Conservation (phyloP, 2,113 vertebrate genomes). For the Ammodytes dubius region DNA sequence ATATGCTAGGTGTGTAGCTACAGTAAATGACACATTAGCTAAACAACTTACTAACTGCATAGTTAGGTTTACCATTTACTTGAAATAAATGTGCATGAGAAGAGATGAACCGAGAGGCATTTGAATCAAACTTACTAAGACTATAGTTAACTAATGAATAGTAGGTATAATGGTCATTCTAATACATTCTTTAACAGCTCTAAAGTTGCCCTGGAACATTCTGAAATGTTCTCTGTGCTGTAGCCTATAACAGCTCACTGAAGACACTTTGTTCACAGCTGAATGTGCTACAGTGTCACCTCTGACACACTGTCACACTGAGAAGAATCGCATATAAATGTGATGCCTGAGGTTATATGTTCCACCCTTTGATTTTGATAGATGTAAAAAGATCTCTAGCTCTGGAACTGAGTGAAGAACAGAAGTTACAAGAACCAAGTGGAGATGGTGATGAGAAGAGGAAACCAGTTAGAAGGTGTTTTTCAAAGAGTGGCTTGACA, state of each 20-base stretch:
- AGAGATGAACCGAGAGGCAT: not conserved
- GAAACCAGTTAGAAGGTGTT: not conserved
- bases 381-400: not conserved
- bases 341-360: not conserved
- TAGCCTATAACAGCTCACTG: not conserved
- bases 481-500: slow-evolving; percentile 5
- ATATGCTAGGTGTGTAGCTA: not conserved
- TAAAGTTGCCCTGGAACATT: not conserved
- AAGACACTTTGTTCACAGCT: slow-evolving; percentile 31
- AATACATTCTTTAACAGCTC: not conserved
- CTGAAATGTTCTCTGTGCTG: not conserved
- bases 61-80: not conserved
- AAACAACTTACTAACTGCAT: too few species aligned
- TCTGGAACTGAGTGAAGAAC: not conserved
- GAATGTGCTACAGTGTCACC: slow-evolving; percentile 10
- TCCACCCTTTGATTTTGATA: not conserved
- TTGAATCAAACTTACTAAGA: not conserved
- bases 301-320: slow-evolving; percentile 1
- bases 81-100: not conserved
- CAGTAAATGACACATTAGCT: too few species aligned
- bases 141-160: not conserved
- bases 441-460: not conserved
- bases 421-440: not conserved
- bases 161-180: not conserved
- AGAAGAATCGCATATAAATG: not conserved